Evolutionary conservation across 1,140 invertebrate species (phyloP), one percentile per base, ranked within the genome.

Genomic region (Penaeus indicus): DNA sequence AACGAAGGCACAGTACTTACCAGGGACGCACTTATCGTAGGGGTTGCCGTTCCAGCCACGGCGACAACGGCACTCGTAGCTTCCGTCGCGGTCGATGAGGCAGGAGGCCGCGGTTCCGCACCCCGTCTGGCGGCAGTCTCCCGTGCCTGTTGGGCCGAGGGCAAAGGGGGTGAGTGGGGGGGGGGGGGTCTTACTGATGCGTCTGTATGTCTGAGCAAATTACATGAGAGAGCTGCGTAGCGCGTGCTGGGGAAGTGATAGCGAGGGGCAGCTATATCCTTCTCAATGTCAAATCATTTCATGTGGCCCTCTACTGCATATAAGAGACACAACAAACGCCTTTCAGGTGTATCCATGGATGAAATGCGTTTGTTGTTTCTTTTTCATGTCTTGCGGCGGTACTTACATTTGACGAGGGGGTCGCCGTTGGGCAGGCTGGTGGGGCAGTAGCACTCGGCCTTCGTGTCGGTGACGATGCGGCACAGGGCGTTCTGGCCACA

Each of bases 401-500:
- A 92, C 91, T 92, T 94, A 97, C 97, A 98, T 95, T 96, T 95
- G 90, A 95, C 95, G 91, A 95, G 95, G 19, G 97, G 96, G 94
- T 98, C 96, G 69, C 97, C 97, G 80, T 95, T 94, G 54, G 97
- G 96, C 93, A 95, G 96, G 91, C 95, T 95, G 22, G 95, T 92
- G 72, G 97, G 97, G 92, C 97, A 98, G 92, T 96, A 96, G 92
- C 97, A 98, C 91, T 96, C 95, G 0, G 96, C 94, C 90, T 95
- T 94, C 81, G 94, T 94, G 25, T 92, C 92, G 85, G 94, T 94
- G 72, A 94, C 93, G 47, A 85, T 82, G 88, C 95, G 94, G 92
- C 97, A 98, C 32, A 95, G 94, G 11, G 97, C 97, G 91, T 97
- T 96, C 19, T 94, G 93, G n/a, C 97, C 97, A 92, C 97, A 98